Conservation (phyloP, 2,797 vertebrate species). For the Okamejei kenojei region DNA sequence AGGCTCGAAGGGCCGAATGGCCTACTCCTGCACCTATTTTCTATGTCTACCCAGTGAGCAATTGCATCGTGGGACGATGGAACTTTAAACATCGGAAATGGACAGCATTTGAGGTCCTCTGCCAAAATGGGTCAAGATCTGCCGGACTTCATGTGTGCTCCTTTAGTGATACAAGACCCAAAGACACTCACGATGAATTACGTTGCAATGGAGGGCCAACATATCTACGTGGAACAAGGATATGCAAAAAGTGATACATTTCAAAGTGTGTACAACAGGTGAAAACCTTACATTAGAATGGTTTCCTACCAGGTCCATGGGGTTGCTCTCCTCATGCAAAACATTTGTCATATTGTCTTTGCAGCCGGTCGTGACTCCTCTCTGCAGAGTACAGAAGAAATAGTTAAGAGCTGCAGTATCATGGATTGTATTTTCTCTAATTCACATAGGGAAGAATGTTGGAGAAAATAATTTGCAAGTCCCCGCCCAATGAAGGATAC, state of each 20-base stretch:
- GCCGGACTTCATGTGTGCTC: too few relatives aligned
- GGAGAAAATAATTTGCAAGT: neutral
- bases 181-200: neutral
- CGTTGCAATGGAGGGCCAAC: neutral
- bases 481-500: neutral
- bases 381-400: neutral
- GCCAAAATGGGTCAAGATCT: neutral
- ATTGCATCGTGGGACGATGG: too few relatives aligned
- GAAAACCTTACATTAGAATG: constrained; percentile 55
- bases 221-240: constrained; percentile 1
- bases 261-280: neutral
- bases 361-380: constrained; percentile 28
- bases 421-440: neutral
- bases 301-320: constrained; percentile 53
- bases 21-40: too few relatives aligned
- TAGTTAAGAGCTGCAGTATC: neutral
- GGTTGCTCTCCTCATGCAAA: constrained; percentile 49
- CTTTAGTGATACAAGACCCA: neutral
- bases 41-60: too few relatives aligned
- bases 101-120: neutral
- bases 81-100: neutral
- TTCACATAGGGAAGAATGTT: neutral
- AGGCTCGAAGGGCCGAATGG: too few relatives aligned
- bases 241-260: neutral
- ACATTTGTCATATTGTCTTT: constrained; percentile 48